Evolutionary conservation across 2,113 vertebrate genomes (phyloP), one percentile per base, ranked within the genome.

Genomic region (Pavo muticus): DNA sequence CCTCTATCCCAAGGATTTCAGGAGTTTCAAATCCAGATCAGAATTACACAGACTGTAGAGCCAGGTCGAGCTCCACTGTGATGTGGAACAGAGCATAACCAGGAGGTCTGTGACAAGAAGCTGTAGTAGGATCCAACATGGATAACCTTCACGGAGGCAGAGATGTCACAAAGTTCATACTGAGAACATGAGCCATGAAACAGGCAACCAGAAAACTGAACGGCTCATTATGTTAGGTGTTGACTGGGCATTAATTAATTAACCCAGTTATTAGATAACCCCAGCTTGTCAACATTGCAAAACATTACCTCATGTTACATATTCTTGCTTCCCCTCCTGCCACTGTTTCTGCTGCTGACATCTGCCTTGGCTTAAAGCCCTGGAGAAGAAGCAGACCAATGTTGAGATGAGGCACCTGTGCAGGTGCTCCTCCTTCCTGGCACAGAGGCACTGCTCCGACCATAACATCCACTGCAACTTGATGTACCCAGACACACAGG

Each of bases 401-500:
- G 32, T 15, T 39, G 60, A 39, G 63, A 47, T 47, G 50, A 40
- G 15, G 61, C 23, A 29, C 52, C 61, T 78, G 40, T 23, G 63
- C 68, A 84, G 72, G 37, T 57, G 32, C 14, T 79, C 42, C 14
- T 65, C 14, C 15, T 12, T 69, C 39, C 54, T 63, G 42, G 21
- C 4, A 4, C 1, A 18, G 54, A 86, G 29, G 18, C 15, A 30
- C 54, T n/a, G 32, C 60, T 69, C 23, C 29, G 0, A 0, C 42
- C 32, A 0, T 8, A 32, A 11, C 40, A 39, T 15, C 61, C 70
- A 7, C 14, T 63, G 60, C 30, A 37, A 2, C 21, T 10, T 17
- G 14, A 25, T 7, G 1, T 48, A 30, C 15, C 72, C 35, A 19
- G 56, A 60, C 37, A 19, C 2, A 0, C 2, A 39, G 42, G 20